These are phyloP conservation scores for Leptodactylus fallax DNA, from an alignment of 2,797 vertebrate species.

Conservation along the genomic window DNA sequence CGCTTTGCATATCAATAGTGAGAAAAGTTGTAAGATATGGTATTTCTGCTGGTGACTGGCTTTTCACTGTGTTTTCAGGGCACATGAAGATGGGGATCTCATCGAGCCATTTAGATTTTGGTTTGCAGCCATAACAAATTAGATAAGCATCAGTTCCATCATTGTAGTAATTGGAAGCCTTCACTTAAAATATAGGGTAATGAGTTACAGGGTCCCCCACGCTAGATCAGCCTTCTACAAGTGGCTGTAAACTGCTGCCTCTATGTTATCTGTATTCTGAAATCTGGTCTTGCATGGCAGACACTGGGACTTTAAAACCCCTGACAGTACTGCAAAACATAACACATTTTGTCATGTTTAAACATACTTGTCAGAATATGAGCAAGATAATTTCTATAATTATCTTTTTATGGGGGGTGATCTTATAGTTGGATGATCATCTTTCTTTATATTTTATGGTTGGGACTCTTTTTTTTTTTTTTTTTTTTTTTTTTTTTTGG, in stretches of 20 bases:
- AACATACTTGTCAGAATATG: too few species aligned
- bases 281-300: background rate
- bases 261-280: too few species aligned
- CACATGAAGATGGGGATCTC: background rate
- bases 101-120: background rate
- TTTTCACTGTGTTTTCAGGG: background rate
- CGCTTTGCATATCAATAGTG: background rate
- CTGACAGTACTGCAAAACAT: background rate
- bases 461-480: too few species aligned
- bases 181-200: background rate
- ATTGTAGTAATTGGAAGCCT: background rate
- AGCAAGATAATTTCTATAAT: background rate
- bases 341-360: background rate
- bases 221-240: background rate
- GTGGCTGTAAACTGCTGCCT: background rate
- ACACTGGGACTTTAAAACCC: background rate
- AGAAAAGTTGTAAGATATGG: background rate
- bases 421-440: background rate
- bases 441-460: background rate
- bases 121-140: background rate
- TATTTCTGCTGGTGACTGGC: background rate
- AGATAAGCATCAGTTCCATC: background rate
- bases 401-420: background rate
- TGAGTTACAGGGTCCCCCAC: background rate
- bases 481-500: too few species aligned